Evolutionary conservation across 2,113 vertebrate genomes (phyloP).

Genomic region (Anarhynchus alexandrinus): DNA sequence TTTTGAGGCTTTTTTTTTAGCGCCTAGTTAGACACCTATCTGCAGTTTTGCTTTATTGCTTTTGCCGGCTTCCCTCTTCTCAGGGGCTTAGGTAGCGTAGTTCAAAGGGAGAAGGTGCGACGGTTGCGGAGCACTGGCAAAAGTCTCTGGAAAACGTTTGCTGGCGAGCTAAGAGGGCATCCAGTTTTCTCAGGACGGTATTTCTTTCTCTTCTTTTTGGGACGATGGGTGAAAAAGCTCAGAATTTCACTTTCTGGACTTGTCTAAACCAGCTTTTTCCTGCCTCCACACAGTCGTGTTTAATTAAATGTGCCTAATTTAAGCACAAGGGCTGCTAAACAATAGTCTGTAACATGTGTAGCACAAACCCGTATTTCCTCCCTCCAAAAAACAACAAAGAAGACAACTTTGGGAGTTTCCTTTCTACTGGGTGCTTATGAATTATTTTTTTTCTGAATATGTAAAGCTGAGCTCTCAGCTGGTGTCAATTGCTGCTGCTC

Average conservation of each 20-base stretch:
- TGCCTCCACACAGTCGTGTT: slow-evolving; percentile 63
- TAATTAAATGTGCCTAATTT: slow-evolving; percentile 71
- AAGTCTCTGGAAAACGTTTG: neutral
- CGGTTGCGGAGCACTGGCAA: neutral
- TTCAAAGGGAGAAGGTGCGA: neutral
- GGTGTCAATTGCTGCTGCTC: neutral
- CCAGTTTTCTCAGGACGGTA: neutral
- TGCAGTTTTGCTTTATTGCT: neutral
- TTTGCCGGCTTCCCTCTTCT: neutral
- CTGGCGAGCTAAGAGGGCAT: neutral
- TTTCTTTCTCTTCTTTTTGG: neutral
- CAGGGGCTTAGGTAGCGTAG: neutral
- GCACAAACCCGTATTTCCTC: slow-evolving; percentile 11
- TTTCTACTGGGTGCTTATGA: neutral
- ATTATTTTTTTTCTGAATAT: neutral
- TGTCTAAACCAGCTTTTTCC: slow-evolving; percentile 73
- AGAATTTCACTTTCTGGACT: slow-evolving; percentile 65
- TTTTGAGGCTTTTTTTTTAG: neutral
- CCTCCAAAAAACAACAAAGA: slow-evolving; percentile 1
- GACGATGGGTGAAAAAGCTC: slow-evolving; percentile 47
- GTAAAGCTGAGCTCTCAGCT: neutral
- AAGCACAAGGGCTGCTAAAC: slow-evolving; percentile 64
- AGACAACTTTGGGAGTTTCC: slow-evolving; percentile 13
- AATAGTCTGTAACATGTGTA: slow-evolving; percentile 60
- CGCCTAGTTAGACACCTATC: rapidly evolving